Evolutionary conservation across 2,113 vertebrate genomes (phyloP).

Genomic region (Gallinago undulata): DNA sequence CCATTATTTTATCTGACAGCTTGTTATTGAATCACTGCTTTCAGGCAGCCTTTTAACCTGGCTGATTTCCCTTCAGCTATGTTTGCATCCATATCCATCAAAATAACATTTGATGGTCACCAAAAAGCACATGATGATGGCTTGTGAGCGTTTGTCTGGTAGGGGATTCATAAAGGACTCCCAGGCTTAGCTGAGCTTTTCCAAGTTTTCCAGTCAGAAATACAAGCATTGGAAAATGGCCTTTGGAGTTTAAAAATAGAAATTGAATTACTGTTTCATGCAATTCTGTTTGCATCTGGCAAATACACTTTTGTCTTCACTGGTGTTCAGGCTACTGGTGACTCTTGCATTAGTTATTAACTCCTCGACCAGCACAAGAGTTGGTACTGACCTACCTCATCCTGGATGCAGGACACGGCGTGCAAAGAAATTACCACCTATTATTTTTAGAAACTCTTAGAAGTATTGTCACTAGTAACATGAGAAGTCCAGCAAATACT

Average conservation of each 20-base stretch:
- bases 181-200: not conserved
- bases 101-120: not conserved
- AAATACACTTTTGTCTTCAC: not conserved
- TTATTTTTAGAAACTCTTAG: conserved; percentile 21
- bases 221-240: not conserved
- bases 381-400: not conserved
- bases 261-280: not conserved
- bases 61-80: not conserved
- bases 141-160: not conserved
- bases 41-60: not conserved
- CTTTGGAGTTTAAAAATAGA: not conserved
- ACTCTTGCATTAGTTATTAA: not conserved
- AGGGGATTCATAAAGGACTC: not conserved
- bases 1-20: not conserved
- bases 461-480: conserved; percentile 2
- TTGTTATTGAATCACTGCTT: not conserved
- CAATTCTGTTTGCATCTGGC: not conserved
- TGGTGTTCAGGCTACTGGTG: not conserved
- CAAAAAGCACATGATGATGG: not conserved
- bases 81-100: not conserved
- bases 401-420: not conserved
- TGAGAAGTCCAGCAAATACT: not conserved
- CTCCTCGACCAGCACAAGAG: not conserved
- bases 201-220: not conserved
- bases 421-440: not conserved